Conservation (phyloP, 2,113 vertebrate species). For the Catagonus wagneri region DNA sequence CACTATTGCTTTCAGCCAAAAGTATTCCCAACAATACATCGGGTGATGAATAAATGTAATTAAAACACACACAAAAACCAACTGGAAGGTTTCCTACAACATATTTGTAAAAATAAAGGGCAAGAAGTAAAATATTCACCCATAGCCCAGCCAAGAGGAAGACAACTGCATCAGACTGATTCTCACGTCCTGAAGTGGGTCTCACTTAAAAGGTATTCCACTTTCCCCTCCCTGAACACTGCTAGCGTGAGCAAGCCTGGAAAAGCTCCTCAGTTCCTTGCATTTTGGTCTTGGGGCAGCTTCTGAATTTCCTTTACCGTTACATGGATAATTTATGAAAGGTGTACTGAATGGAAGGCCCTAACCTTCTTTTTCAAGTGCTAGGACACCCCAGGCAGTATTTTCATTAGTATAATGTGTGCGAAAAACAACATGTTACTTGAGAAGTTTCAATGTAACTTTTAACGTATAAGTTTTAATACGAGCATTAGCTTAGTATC, state of each 20-base stretch:
- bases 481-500: background rate
- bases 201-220: background rate
- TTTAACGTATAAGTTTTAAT: background rate
- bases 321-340: constrained; percentile 26
- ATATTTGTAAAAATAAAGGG: background rate
- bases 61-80: background rate
- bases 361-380: background rate
- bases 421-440: constrained; percentile 1
- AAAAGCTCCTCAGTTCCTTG: background rate
- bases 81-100: background rate
- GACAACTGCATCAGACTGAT: background rate
- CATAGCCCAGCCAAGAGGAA: background rate
- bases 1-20: background rate
- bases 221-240: background rate
- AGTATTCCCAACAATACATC: background rate
- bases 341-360: background rate
- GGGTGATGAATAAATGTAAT: background rate
- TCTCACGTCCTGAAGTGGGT: background rate
- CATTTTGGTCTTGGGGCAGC: background rate
- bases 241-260: background rate
- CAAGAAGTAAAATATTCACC: background rate
- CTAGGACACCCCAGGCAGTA: background rate
- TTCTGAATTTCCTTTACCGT: constrained; percentile 53
- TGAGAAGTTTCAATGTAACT: constrained; percentile 19
- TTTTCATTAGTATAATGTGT: background rate